Evolutionary conservation across 1,140 invertebrate genomes (phyloP).

Genomic region (Drosophila grimshawi): DNA sequence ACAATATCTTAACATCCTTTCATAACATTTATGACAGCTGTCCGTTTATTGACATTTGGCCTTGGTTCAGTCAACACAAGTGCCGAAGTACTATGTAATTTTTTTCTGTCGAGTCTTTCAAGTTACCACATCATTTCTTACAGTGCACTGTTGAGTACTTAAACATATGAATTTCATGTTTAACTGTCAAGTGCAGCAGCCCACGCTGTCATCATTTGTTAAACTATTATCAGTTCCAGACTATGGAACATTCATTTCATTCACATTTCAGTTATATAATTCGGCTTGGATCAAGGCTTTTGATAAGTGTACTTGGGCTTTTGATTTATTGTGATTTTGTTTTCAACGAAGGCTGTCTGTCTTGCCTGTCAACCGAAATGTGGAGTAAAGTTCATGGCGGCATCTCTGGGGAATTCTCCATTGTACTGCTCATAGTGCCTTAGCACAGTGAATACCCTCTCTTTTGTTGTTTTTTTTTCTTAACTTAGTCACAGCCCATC

Average conservation of each 20-base stretch:
- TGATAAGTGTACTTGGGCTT: constrained; percentile 57
- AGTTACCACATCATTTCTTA: constrained; percentile 25
- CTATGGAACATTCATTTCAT: constrained; percentile 38
- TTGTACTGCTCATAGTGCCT: background rate
- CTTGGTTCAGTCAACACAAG: background rate
- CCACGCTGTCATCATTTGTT: constrained; percentile 55
- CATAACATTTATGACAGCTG: constrained; percentile 24
- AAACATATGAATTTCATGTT: constrained; percentile 13
- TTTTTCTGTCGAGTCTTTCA: background rate
- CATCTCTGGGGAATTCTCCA: background rate
- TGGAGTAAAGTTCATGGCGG: constrained; percentile 56
- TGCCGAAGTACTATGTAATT: background rate
- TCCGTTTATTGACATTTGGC: constrained; percentile 24
- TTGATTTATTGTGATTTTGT: constrained; percentile 43
- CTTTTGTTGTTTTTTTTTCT: background rate
- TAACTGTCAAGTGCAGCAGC: constrained; percentile 72
- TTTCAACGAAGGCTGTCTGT: constrained; percentile 28
- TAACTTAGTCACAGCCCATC: constrained; percentile 19
- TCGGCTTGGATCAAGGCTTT: constrained; percentile 56
- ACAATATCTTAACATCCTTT: constrained; percentile 30
- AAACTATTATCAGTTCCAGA: constrained; percentile 48
- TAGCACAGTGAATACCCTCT: constrained; percentile 11
- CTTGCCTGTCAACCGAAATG: constrained; percentile 23
- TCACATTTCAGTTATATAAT: constrained; percentile 33
- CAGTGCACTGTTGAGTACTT: constrained; percentile 51